Conservation (phyloP, 2,888 invertebrate species). For the Torymus texanus region DNA sequence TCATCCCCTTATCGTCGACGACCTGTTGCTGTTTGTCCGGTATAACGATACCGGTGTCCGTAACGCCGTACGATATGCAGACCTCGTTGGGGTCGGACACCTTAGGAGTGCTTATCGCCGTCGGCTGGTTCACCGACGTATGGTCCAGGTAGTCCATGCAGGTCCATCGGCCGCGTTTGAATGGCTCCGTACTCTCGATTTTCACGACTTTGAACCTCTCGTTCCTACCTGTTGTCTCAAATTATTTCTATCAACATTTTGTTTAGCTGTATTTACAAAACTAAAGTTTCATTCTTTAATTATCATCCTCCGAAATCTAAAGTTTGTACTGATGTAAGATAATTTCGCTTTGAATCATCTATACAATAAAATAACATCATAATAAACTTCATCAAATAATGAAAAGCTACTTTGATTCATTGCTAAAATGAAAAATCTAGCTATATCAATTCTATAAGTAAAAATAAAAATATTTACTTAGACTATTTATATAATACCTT, state of each 20-base stretch:
- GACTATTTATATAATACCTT: too few relatives aligned
- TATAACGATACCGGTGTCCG: conserved; percentile 70
- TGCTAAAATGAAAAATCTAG: too few relatives aligned
- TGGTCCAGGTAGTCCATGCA: conserved; percentile 96
- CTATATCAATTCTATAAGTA: too few relatives aligned
- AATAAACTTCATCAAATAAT: background rate
- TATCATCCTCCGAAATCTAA: too few relatives aligned
- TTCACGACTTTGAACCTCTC: conserved; percentile 94
- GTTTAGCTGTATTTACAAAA: too few relatives aligned
- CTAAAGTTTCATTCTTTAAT: too few relatives aligned
- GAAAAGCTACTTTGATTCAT: background rate
- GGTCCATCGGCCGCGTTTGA: conserved; percentile 93
- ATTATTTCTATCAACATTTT: too few relatives aligned
- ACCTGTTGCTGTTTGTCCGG: conserved; percentile 64
- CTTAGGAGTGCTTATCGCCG: conserved; percentile 68
- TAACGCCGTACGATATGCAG: conserved; percentile 73
- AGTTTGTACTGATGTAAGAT: too few relatives aligned
- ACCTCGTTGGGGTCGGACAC: conserved; percentile 73
- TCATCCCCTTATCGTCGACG: conserved; percentile 64
- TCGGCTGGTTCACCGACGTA: conserved; percentile 76
- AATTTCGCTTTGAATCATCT: too few relatives aligned
- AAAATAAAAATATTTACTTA: too few relatives aligned
- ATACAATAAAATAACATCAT: background rate
- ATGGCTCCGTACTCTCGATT: conserved; percentile 96
- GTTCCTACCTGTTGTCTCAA: conserved; percentile 78